These are phyloP conservation scores for Spodoptera litura DNA, from an alignment of 1,140 invertebrate species.

Conservation along the genomic window DNA sequence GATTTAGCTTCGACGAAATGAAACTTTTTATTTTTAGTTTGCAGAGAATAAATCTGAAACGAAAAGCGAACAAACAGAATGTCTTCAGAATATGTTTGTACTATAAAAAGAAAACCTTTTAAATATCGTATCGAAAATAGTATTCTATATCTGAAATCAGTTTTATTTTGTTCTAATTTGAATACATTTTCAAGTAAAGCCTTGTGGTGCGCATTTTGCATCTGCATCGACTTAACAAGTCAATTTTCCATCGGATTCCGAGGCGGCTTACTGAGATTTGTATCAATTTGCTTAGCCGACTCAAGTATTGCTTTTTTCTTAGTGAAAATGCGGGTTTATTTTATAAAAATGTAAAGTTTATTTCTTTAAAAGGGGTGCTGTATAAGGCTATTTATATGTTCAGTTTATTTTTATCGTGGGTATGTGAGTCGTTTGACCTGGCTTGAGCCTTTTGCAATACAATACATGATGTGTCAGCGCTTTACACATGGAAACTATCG, in stretches of 20 bases:
- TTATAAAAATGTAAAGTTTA: background rate
- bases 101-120: constrained; percentile 8
- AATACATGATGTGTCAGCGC: constrained; percentile 38
- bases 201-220: constrained; percentile 22
- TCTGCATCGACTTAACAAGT: constrained; percentile 32
- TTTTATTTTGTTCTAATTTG: constrained; percentile 35
- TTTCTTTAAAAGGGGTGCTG: constrained; percentile 11
- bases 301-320: constrained; percentile 23
- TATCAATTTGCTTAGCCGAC: constrained; percentile 29
- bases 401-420: constrained; percentile 22
- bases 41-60: background rate
- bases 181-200: constrained; percentile 34
- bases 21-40: constrained; percentile 1
- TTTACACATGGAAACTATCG: constrained; percentile 22
- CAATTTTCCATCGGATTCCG: constrained; percentile 11
- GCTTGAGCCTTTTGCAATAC: constrained; percentile 20
- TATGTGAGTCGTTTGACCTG: constrained; percentile 24
- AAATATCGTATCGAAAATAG: background rate
- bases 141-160: background rate
- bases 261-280: constrained; percentile 21
- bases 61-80: background rate
- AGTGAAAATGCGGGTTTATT: constrained; percentile 8
- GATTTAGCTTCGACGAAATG: background rate
- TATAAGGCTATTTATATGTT: background rate
- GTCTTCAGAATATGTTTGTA: constrained; percentile 6